These are phyloP conservation scores for Tetragonula clypearis DNA, from an alignment of 1,140 invertebrate species.

Conservation along the genomic window DNA sequence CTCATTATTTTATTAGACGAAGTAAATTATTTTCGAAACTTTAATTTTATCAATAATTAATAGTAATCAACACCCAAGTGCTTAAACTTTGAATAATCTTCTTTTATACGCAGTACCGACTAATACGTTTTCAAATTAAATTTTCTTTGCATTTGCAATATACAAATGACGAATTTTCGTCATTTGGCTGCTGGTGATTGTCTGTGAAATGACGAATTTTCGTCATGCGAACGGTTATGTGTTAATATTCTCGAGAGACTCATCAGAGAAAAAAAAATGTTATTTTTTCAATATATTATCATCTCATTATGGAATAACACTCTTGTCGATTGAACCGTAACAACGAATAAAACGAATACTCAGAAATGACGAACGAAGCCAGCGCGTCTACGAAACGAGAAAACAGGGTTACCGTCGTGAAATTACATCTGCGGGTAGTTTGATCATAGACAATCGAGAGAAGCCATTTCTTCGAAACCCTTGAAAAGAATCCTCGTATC, in stretches of 20 bases:
- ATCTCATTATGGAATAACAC: neutral
- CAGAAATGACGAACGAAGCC: constrained; percentile 5
- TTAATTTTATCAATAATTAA: too few species aligned
- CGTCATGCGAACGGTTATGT: too few species aligned
- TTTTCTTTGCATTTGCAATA: too few species aligned
- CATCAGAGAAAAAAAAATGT: neutral
- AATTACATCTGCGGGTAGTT: constrained; percentile 39
- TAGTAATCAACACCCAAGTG: too few species aligned
- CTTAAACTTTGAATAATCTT: too few species aligned
- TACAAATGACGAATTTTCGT: too few species aligned
- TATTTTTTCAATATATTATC: neutral
- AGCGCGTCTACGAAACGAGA: neutral
- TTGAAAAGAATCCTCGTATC: constrained; percentile 17
- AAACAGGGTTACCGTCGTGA: constrained; percentile 38
- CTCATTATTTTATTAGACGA: too few species aligned
- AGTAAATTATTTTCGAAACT: too few species aligned
- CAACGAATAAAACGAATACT: neutral
- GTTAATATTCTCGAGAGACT: neutral
- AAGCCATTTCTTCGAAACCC: constrained; percentile 40
- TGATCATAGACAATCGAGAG: constrained; percentile 50
- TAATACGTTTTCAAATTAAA: too few species aligned
- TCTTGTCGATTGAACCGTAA: neutral
- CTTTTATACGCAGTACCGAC: too few species aligned
- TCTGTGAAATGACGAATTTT: too few species aligned
- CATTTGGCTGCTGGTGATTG: too few species aligned